These are phyloP conservation scores for Bothrops jararaca DNA, from an alignment of 2,113 vertebrate species.

Conservation along the genomic window DNA sequence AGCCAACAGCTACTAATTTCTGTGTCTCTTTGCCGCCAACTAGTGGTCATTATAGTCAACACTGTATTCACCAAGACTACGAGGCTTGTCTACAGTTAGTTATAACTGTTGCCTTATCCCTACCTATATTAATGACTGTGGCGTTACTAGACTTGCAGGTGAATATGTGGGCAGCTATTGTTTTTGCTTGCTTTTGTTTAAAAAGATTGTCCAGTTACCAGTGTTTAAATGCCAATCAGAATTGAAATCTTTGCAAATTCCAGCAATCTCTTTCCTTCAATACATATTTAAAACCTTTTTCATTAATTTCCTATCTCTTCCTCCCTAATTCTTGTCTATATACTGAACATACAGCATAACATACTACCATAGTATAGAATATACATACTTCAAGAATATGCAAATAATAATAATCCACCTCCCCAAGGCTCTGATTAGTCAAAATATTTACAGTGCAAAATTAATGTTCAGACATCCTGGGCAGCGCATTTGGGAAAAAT, in stretches of 20 bases:
- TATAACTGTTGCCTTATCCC: neutral
- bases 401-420: neutral
- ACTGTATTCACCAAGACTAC: neutral
- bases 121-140: neutral
- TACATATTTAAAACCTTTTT: neutral
- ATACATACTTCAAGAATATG: neutral
- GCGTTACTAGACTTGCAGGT: neutral
- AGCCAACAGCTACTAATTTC: neutral
- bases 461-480: neutral
- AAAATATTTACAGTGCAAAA: neutral
- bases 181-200: neutral
- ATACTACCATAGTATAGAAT: neutral
- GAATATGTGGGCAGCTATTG: neutral
- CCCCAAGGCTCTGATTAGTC: neutral
- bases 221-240: neutral
- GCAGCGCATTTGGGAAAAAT: neutral
- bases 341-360: neutral
- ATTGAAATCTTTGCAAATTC: neutral
- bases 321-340: neutral
- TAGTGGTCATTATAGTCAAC: neutral
- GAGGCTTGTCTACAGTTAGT: neutral
- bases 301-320: neutral
- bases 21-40: neutral
- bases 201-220: neutral
- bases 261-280: neutral